A percentile compares a stretch with the other conserved stretches of the same genome.
These are phyloP conservation scores for Cylas formicarius DNA, from an alignment of 1,140 invertebrate genomes.

Conservation along the genomic window DNA sequence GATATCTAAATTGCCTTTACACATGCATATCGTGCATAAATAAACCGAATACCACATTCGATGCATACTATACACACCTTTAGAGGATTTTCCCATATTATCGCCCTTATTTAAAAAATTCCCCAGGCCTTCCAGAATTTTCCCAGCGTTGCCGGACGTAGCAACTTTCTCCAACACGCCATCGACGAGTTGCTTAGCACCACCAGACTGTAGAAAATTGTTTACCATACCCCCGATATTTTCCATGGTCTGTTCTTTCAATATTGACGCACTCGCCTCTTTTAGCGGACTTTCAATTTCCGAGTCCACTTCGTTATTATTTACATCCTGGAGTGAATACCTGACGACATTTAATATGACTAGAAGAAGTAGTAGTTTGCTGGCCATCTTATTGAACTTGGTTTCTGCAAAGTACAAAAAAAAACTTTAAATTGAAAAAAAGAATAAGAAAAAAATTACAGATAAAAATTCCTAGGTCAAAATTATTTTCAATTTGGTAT, in stretches of 20 bases:
- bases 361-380: conserved; percentile 14
- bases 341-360: conserved; percentile 20
- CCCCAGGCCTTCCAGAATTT: conserved; percentile 25
- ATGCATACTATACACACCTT: not conserved
- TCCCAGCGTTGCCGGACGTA: conserved; percentile 32
- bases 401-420: too few species aligned
- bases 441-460: too few species aligned
- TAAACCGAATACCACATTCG: not conserved
- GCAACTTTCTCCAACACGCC: conserved; percentile 26
- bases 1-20: too few species aligned
- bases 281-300: conserved; percentile 47
- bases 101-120: conserved; percentile 2
- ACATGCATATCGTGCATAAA: too few species aligned
- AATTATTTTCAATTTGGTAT: too few species aligned
- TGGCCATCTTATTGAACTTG: conserved; percentile 6
- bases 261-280: conserved; percentile 47
- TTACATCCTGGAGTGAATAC: conserved; percentile 16
- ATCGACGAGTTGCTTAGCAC: conserved; percentile 34
- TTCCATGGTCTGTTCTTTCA: conserved; percentile 36
- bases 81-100: not conserved
- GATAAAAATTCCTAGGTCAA: too few species aligned
- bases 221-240: conserved; percentile 45
- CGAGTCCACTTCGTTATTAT: conserved; percentile 26
- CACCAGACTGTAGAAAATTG: conserved; percentile 50
- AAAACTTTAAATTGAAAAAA: too few species aligned